These are phyloP conservation scores for Steinernema carpocapsae DNA, from an alignment of 2,888 invertebrate species.

Conservation along the genomic window DNA sequence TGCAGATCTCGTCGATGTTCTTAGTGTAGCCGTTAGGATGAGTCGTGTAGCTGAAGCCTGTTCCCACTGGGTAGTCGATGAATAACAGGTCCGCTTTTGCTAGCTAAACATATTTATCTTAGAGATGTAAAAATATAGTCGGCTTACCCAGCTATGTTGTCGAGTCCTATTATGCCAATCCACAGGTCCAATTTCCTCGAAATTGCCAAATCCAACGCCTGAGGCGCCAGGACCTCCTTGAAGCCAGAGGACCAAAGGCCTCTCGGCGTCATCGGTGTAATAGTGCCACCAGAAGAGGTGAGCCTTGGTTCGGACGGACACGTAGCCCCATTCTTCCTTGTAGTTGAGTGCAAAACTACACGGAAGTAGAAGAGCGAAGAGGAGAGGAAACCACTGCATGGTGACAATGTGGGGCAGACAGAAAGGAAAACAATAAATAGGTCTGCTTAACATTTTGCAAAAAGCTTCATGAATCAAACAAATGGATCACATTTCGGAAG, in stretches of 20 bases:
- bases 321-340: conserved; percentile 17
- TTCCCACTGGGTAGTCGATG: conserved; percentile 87
- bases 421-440: no score
- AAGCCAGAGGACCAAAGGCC: conserved; percentile 84
- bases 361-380: not conserved
- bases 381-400: no score
- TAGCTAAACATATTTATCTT: not conserved
- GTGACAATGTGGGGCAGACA: no score
- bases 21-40: conserved; percentile 62
- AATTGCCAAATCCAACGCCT: conserved; percentile 84
- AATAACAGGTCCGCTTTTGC: conserved; percentile 77
- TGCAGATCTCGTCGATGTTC: conserved; percentile 73
- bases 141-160: conserved; percentile 79
- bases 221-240: conserved; percentile 85
- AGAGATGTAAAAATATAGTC: no score
- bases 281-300: conserved; percentile 27
- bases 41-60: conserved; percentile 79
- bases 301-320: not conserved
- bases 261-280: conserved; percentile 37
- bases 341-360: not conserved
- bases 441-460: no score
- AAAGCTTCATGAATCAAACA: no score
- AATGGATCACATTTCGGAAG: no score
- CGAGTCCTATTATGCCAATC: conserved; percentile 77
- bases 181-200: conserved; percentile 82